Base-by-base conservation (phyloP, 2,888 invertebrate species). In the Drosophila yooni region DNA sequence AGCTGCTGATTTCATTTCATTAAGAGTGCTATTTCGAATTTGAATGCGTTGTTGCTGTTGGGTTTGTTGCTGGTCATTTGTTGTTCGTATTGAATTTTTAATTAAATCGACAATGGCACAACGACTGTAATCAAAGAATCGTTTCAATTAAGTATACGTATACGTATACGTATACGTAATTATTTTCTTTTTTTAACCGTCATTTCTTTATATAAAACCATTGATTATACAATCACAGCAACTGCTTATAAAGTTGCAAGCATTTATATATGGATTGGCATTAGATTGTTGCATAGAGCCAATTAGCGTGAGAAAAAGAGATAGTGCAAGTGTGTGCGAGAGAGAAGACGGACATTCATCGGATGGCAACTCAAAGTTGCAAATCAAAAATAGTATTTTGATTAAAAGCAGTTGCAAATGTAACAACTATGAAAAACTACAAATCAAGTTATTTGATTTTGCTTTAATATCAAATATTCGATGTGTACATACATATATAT, bases 1-100 rank as follows among this genome's bases (percentile, higher is more conserved):
- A 84, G 78, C 78, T 75, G 87, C 88, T 84, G 84, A 84, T 84
- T 87, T 84, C 84, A 84, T 84, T 82, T 68, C 57, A 72, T 74
- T 72, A 69, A 46, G 66, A 70, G 60, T 63, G 54, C 40, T 64
- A 65, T 75, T 75, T 75, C 43, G 67, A 69, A 70, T 70, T 62
- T 51, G 36, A 56, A 36, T 54, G 40, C 62, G 48, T 61, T 73
- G 57, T 48, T 57, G 36, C 13, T 40, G 21, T 21, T 21, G 21
- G 21, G 21, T 46, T 60, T 63, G n/a, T 74, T 53, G 57, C 38
- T 66, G 52, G 43, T 62, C 52, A 50, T 60, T 75, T 57, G 63
- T 60, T 38, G 67, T 62, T 69, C 18, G 48, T 46, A 62, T 65
- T 64, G 61, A 59, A 62, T 67, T 76, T 74, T 66, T 77, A 76